Conservation (phyloP, 2,888 invertebrate genomes). For the Panzeria rudis region DNA sequence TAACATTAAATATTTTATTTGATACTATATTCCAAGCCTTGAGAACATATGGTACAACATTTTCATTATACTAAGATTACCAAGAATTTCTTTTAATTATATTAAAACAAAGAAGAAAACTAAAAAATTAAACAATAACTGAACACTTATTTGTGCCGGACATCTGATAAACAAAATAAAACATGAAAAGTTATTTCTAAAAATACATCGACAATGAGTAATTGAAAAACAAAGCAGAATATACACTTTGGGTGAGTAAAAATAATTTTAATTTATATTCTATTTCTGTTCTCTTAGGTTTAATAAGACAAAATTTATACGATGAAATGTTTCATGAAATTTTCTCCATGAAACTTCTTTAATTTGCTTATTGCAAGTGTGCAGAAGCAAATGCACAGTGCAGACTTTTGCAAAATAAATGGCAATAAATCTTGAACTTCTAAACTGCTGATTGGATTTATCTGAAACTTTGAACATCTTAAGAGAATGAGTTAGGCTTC, state of each 20-base stretch:
- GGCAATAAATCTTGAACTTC: too few species aligned
- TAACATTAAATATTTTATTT: neutral
- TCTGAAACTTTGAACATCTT: too few species aligned
- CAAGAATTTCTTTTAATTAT: conserved; percentile 9
- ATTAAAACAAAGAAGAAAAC: neutral
- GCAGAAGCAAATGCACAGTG: too few species aligned
- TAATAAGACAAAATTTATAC: neutral
- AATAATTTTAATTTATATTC: neutral
- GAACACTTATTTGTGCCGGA: conserved; percentile 28
- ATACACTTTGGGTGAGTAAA: conserved; percentile 1
- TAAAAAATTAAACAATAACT: conserved; percentile 2
- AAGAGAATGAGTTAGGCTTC: too few species aligned
- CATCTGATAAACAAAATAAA: conserved; percentile 25
- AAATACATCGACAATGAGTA: neutral
- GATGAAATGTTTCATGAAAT: too few species aligned
- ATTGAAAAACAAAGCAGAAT: neutral
- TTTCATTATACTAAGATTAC: neutral
- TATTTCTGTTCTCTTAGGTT: neutral
- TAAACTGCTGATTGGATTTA: too few species aligned
- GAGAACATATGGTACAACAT: neutral
- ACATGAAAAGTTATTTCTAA: neutral
- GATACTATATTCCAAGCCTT: neutral
- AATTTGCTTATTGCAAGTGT: too few species aligned
- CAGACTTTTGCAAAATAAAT: too few species aligned
- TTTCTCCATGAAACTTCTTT: too few species aligned